phyloP scores from a whole-genome alignment of 2,888 invertebrate genomes.

The Orthosia cruda region DNA sequence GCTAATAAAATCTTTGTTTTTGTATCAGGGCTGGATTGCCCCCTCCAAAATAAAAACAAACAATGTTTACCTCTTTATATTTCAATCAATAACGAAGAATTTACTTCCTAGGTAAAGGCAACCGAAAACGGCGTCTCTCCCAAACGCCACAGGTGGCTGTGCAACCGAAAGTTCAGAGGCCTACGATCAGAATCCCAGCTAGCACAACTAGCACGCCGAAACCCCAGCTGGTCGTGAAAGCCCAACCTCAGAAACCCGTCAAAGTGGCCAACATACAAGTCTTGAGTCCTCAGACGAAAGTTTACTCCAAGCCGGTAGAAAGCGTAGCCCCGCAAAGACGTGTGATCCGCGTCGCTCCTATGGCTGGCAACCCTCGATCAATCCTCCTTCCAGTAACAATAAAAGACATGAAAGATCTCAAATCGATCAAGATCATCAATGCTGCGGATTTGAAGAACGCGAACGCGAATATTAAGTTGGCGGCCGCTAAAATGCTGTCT shows the following conservation, averaged over 20 bases:
- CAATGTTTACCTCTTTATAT: background rate
- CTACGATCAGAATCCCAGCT: conserved; percentile 81
- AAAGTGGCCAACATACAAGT: conserved; percentile 89
- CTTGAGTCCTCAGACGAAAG: conserved; percentile 86
- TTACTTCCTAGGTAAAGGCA: conserved; percentile 80
- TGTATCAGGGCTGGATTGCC: no score
- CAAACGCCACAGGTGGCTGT: conserved; percentile 84
- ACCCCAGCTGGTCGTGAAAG: conserved; percentile 87
- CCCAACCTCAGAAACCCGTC: conserved; percentile 87
- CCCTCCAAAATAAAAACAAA: no score
- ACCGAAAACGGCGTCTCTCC: conserved; percentile 88
- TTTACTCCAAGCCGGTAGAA: conserved; percentile 89
- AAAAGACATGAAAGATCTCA: conserved; percentile 94
- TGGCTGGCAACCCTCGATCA: conserved; percentile 92
- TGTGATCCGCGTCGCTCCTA: conserved; percentile 87
- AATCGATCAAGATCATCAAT: conserved; percentile 94
- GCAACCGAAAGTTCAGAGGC: conserved; percentile 87
- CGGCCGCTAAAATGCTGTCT: conserved; percentile 89
- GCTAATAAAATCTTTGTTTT: no score
- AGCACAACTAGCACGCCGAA: conserved; percentile 75
- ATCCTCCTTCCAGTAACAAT: conserved; percentile 94
- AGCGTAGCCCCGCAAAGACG: conserved; percentile 86
- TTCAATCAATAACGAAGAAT: conserved; percentile 13
- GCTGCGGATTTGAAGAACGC: conserved; percentile 92
- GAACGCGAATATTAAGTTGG: conserved; percentile 88